Percentiles rank a stretch among this genome's conserved stretches.
These are phyloP conservation scores for Polydrusus cervinus DNA, from an alignment of 2,888 invertebrate species.

Conservation along the genomic window DNA sequence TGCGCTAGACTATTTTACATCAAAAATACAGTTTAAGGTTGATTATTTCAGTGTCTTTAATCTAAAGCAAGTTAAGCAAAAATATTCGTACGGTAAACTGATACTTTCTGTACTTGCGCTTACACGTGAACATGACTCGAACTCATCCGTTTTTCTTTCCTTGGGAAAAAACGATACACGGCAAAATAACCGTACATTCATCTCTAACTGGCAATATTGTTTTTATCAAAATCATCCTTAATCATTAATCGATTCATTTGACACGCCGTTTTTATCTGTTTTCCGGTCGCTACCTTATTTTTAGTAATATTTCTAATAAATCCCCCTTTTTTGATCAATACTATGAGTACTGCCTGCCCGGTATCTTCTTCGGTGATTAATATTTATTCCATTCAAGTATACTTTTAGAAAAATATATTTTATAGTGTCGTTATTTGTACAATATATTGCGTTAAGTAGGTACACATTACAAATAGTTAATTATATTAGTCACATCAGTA, in stretches of 20 bases:
- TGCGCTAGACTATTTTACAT: no score
- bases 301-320: slow-evolving; percentile 17
- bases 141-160: no score
- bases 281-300: slow-evolving; percentile 7
- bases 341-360: not conserved
- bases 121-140: no score
- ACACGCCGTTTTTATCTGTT: slow-evolving; percentile 19
- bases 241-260: slow-evolving; percentile 16
- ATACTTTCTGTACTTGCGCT: no score
- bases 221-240: not conserved
- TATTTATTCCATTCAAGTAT: not conserved
- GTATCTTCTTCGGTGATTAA: not conserved
- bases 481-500: no score
- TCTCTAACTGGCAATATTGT: not conserved
- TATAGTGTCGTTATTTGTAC: not conserved
- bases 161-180: no score
- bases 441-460: no score
- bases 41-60: no score
- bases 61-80: no score
- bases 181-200: not conserved
- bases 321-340: not conserved
- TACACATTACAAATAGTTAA: no score
- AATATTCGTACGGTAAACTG: no score
- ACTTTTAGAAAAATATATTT: not conserved
- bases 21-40: no score